Evolutionary conservation across 2,113 vertebrate species (phyloP), one percentile per base, ranked within the genome.

Genomic region (Gadus macrocephalus): DNA sequence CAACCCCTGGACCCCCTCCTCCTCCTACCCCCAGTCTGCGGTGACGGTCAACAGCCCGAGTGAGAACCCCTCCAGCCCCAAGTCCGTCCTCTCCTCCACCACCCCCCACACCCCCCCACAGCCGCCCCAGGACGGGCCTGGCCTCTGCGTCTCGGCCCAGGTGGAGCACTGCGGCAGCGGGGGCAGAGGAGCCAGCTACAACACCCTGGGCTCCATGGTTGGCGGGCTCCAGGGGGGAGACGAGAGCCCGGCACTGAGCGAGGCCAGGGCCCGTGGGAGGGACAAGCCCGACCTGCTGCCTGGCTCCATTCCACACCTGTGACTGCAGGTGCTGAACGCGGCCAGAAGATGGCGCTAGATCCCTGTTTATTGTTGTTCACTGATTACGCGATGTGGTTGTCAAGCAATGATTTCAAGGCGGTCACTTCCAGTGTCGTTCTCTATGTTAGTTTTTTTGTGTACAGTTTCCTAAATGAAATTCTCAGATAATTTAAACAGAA

Each of bases 241-340:
- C 1, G 73, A 70, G 38, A 67, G 62, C 53, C 73, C 62, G 4
- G 28, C 14, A 6, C 15, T 62, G 35, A 9, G 49, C 61, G 25
- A 64, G 9, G 42, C n/a, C 19, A 42, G 20, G 5, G 17, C 14
- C 35, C 19, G 1, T 6, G 53, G n/a, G 0, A 59, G 53, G 0
- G 15, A 63, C 64, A 76, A 78, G 69, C 81, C 35, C 0, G 77
- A 87, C 15, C 20, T 83, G 42, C 86, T 93, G 14, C 92, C 92
- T 1, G 92, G 91, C 2, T 89, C 84, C 16, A 60, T 64, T 15
- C 53, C 17, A 14, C 62, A 64, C 53, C 6, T 14, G 62, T 66
- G 27, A 74, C 35, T n/a, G 25, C 15, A 59, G 15, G 15, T 14
- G 42, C 12, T 9, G 42, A 14, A 14, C 42, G 42, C 42, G 42